Conservation (phyloP, 1,140 invertebrate species). For the Tetragnatha versicolor region DNA sequence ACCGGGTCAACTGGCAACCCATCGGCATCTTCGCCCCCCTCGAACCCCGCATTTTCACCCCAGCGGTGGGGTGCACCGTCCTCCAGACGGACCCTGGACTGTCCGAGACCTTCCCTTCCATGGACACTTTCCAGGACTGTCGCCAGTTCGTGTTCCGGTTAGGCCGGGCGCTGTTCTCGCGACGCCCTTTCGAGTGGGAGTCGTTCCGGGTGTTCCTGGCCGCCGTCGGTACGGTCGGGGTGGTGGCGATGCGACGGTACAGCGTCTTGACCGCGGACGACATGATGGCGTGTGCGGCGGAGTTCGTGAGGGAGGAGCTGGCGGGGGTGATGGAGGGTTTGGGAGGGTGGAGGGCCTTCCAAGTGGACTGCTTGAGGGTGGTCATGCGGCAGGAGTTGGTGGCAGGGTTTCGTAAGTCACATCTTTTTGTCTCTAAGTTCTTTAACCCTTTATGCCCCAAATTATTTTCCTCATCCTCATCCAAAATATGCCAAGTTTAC, state of each 20-base stretch:
- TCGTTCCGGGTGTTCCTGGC: neutral
- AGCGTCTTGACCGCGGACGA: neutral
- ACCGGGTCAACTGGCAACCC: neutral
- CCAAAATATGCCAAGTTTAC: too few species aligned
- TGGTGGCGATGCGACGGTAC: neutral
- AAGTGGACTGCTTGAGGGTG: neutral
- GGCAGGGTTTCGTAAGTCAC: too few species aligned
- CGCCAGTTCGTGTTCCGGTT: neutral
- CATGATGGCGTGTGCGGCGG: neutral
- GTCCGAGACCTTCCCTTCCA: neutral
- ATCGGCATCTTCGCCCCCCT: neutral
- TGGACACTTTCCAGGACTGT: neutral
- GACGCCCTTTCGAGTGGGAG: neutral
- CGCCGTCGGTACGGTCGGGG: neutral
- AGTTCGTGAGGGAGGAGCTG: neutral
- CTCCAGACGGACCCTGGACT: neutral
- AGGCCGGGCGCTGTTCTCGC: neutral
- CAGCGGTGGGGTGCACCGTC: neutral
- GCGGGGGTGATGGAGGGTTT: neutral
- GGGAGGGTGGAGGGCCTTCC: neutral
- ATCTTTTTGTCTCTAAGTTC: too few species aligned
- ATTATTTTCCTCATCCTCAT: too few species aligned
- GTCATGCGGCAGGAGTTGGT: neutral
- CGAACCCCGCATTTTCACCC: neutral
- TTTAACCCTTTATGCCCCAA: too few species aligned